Evolutionary conservation across 2,113 vertebrate genomes (phyloP), one percentile per base, ranked within the genome.

Genomic region (Prionailurus viverrinus): DNA sequence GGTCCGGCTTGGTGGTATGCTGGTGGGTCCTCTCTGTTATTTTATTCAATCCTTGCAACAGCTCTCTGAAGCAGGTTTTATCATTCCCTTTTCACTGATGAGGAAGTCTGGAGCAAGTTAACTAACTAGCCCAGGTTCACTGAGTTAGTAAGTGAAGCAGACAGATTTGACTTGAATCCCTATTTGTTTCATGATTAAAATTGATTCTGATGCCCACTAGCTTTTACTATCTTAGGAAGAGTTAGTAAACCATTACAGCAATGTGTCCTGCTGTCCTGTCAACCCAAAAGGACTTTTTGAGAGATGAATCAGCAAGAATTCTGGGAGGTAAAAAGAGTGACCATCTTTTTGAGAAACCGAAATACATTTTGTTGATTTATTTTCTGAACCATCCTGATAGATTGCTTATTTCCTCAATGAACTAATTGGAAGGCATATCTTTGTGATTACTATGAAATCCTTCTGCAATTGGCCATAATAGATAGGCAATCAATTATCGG

Each of bases 391-490:
- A 95, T 97, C 45, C 89, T 79, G 63, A 97, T 74, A 93, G 97
- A 88, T 86, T 92, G 85, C 23, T 81, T 55, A n/a, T 23, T 51
- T 83, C 90, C 89, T 98, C 81, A 68, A 29, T 65, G 76, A 92
- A 94, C 73, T 73, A 93, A 93, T 15, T 33, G 39, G 94, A 97
- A 98, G 81, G 55, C 85, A 86, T 61, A 96, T 0, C 93, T 97
- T 41, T 65, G 78, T 36, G 97, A 97, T 19, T 82, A 48, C 69
- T 95, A 98, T 25, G 95, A 83, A 1, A 89, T 89, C 65, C 74
- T 94, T 96, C 96, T 89, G 65, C 91, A 97, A 94, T 93, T 61
- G 95, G 82, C 90, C 69, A 81, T 93, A 91, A 89, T 39, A 86
- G 1, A 27, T 41, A 55, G 48, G 31, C 69, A 63, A 92, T 66